Percentiles rank a stretch among this genome's conserved stretches.
phyloP scores from a whole-genome alignment of 2,113 vertebrate species.

The Hemichromis elongatus region DNA sequence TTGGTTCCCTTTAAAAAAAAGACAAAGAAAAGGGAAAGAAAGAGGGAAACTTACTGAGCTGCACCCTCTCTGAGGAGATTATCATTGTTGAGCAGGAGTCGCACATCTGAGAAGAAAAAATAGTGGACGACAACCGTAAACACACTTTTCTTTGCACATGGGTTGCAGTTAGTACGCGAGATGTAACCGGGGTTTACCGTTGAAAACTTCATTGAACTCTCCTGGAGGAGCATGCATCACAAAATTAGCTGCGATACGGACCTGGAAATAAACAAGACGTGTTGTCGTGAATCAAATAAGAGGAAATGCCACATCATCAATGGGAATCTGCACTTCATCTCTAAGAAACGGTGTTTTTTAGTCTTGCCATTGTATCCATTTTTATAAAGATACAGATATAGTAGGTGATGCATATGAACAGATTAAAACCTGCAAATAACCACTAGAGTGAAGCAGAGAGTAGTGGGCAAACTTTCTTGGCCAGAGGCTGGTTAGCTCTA shows the following conservation, averaged over 20 bases:
- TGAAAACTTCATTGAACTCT: conserved; percentile 97
- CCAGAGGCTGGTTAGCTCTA: background rate
- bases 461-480: background rate
- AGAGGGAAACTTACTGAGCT: conserved; percentile 83
- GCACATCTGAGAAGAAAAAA: conserved; percentile 79
- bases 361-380: background rate
- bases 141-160: background rate
- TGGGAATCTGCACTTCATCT: background rate
- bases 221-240: conserved; percentile 92
- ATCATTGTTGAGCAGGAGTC: conserved; percentile 93
- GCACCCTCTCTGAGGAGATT: conserved; percentile 98
- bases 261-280: conserved; percentile 61
- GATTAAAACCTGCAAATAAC: background rate
- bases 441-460: conserved; percentile 29
- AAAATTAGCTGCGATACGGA: conserved; percentile 91
- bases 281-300: background rate
- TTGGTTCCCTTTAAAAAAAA: conserved; percentile 73
- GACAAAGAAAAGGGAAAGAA: background rate
- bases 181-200: conserved; percentile 74
- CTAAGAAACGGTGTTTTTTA: background rate
- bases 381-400: background rate
- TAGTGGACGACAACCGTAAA: background rate
- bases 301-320: background rate
- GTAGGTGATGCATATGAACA: background rate
- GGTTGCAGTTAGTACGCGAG: background rate